phyloP scores from a whole-genome alignment of 2,888 invertebrate species.

The Calameuta pallipes region DNA sequence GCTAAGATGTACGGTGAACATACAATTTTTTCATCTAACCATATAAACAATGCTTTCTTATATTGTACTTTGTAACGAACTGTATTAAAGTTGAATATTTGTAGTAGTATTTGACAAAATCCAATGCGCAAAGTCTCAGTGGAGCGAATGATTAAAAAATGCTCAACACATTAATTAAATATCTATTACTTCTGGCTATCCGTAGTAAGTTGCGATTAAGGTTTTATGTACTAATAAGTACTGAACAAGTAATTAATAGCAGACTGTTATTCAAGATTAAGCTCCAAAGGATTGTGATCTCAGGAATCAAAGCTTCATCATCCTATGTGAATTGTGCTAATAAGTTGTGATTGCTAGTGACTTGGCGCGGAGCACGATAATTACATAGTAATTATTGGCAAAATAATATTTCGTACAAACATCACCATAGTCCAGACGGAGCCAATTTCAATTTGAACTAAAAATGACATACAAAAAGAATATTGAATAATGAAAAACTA shows the following conservation, averaged over 20 bases:
- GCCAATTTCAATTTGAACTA: not conserved
- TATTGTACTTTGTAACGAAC: no score
- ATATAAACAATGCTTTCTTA: not conserved
- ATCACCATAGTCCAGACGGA: slow-evolving; percentile 7
- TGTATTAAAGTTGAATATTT: not conserved
- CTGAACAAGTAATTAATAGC: not conserved
- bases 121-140: not conserved
- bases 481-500: not conserved
- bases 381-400: not conserved
- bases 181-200: not conserved
- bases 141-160: not conserved
- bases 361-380: not conserved
- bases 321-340: not conserved
- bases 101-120: not conserved
- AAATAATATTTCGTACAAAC: not conserved
- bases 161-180: not conserved
- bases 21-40: not conserved
- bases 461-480: not conserved
- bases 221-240: not conserved
- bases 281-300: not conserved
- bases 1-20: not conserved
- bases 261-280: not conserved
- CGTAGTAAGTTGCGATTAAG: not conserved
- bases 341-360: not conserved
- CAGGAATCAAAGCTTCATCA: not conserved